Conservation (phyloP, 2,888 invertebrate genomes). For the Amiota minor region DNA sequence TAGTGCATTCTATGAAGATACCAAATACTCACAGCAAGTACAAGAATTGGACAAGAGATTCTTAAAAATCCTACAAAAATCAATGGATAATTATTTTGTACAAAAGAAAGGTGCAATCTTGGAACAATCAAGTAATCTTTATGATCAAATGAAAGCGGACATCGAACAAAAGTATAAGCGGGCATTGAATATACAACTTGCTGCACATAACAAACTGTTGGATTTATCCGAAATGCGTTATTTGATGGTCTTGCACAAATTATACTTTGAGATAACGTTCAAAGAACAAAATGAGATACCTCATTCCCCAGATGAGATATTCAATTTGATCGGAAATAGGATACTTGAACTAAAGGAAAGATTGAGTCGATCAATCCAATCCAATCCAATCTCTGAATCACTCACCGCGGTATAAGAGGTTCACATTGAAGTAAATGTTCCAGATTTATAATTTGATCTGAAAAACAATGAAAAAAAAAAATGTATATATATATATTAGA, state of each 20-base stretch:
- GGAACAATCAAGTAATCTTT: conserved; percentile 44
- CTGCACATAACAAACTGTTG: conserved; percentile 51
- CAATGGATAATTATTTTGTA: conserved; percentile 40
- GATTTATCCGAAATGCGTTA: conserved; percentile 53
- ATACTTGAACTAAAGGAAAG: conserved; percentile 40
- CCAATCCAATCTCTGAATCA: conserved; percentile 27
- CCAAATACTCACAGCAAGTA: conserved; percentile 39
- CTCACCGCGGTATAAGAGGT: conserved; percentile 61
- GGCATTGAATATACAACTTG: conserved; percentile 46
- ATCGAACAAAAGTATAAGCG: conserved; percentile 49
- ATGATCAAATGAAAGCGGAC: conserved; percentile 47
- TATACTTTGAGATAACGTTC: conserved; percentile 55
- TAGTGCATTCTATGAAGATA: conserved; percentile 40
- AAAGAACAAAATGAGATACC: conserved; percentile 33
- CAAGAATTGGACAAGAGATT: conserved; percentile 50
- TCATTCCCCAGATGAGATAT: conserved; percentile 23
- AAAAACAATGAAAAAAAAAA: conserved; percentile 33
- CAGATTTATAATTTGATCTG: conserved; percentile 65
- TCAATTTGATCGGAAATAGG: conserved; percentile 44
- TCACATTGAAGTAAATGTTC: conserved; percentile 64
- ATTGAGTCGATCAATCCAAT: background rate
- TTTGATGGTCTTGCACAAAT: conserved; percentile 54
- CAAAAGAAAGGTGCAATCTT: conserved; percentile 39
- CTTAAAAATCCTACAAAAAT: conserved; percentile 40
- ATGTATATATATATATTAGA: no score